These are phyloP conservation scores for Drosophila prosaltans DNA, from an alignment of 1,140 invertebrate species.

Conservation along the genomic window DNA sequence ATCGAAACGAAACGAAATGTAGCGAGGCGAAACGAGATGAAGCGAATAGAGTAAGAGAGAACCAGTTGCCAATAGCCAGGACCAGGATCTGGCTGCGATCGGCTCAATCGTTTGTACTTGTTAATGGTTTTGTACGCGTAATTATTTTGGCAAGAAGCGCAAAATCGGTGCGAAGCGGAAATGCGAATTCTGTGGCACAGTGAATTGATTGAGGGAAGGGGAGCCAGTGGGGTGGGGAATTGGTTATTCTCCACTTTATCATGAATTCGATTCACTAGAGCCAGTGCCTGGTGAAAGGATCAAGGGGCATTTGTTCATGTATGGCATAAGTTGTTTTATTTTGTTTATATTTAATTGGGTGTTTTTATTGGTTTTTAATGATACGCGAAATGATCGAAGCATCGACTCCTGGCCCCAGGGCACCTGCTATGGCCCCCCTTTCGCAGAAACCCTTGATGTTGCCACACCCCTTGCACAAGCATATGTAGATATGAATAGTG, in stretches of 20 bases:
- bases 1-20: slow-evolving; percentile 25
- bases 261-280: neutral
- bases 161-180: slow-evolving; percentile 64
- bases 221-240: slow-evolving; percentile 19
- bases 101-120: slow-evolving; percentile 81
- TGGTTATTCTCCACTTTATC: slow-evolving; percentile 11
- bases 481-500: slow-evolving; percentile 9
- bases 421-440: slow-evolving; percentile 47
- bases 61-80: slow-evolving; percentile 53
- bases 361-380: slow-evolving; percentile 82
- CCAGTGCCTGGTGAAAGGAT: slow-evolving; percentile 66
- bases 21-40: slow-evolving; percentile 48
- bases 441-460: slow-evolving; percentile 31
- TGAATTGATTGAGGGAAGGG: slow-evolving; percentile 9
- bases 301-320: slow-evolving; percentile 76
- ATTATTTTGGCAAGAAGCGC: slow-evolving; percentile 78
- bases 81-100: slow-evolving; percentile 23
- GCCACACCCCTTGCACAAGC: slow-evolving; percentile 56
- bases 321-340: slow-evolving; percentile 42
- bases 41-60: slow-evolving; percentile 24
- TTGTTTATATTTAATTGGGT: slow-evolving; percentile 76
- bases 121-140: slow-evolving; percentile 81
- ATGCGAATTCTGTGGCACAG: slow-evolving; percentile 34
- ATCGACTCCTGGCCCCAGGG: slow-evolving; percentile 54
- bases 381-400: slow-evolving; percentile 80